These are phyloP conservation scores for Pangasianodon hypophthalmus DNA, from an alignment of 2,113 vertebrate genomes.

Conservation along the genomic window DNA sequence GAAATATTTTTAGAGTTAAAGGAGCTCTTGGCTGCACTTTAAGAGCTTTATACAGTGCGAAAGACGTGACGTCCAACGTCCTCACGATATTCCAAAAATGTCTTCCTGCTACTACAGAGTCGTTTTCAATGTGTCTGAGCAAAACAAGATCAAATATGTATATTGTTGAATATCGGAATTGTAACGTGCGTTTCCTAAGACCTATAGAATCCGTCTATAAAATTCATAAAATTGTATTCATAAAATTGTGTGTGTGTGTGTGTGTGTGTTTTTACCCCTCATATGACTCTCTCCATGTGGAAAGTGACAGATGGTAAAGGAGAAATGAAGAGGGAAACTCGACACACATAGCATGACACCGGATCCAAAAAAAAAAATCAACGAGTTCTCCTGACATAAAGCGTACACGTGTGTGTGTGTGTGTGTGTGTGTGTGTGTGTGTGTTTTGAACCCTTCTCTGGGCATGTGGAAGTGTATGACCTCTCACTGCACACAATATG, in stretches of 20 bases:
- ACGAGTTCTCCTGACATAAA: constrained; percentile 4
- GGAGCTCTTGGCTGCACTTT: not conserved
- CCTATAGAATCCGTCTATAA: not conserved
- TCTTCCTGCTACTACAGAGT: not conserved
- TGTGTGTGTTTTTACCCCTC: constrained; percentile 23
- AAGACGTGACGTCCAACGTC: not conserved
- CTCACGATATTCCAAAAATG: not conserved
- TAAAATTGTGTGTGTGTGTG: constrained; percentile 2
- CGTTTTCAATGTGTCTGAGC: not conserved
- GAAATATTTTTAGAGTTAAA: not conserved
- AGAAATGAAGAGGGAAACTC: constrained; percentile 4
- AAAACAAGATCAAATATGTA: not conserved
- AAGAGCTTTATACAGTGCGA: not conserved
- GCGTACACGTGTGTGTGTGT: constrained; percentile 14
- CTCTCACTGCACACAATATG: constrained; percentile 8
- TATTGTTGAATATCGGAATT: not conserved
- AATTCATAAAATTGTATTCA: not conserved
- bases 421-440: constrained; percentile 24
- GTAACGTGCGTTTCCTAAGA: not conserved
- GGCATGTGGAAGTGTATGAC: constrained; percentile 9
- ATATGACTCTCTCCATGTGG: constrained; percentile 37
- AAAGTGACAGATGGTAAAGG: constrained; percentile 52
- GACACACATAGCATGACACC: constrained; percentile 33
- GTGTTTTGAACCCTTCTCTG: not conserved
- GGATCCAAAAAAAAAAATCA: not conserved